Conservation (phyloP, 2,113 vertebrate genomes). For the Sorex fumeus region DNA sequence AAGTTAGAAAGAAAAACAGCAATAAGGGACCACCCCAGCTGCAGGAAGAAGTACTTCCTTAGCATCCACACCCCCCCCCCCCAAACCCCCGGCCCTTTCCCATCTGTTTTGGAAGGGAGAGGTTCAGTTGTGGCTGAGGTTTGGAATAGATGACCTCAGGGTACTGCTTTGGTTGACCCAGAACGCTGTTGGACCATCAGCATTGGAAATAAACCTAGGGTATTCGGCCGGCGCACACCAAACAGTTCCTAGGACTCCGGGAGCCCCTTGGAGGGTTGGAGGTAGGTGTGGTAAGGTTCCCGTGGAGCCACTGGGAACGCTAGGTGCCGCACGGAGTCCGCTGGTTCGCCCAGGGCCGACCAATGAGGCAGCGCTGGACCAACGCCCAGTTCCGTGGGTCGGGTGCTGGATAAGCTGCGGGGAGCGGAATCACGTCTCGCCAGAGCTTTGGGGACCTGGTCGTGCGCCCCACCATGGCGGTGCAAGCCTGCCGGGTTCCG, state of each 20-base stretch:
- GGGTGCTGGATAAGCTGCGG: fast-evolving
- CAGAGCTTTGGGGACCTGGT: fast-evolving
- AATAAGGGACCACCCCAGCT: background rate
- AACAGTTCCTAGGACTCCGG: background rate
- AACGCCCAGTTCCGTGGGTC: fast-evolving
- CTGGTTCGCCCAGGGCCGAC: slow-evolving; percentile 62
- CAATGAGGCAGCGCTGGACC: background rate
- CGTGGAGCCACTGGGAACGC: background rate
- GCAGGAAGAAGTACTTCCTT: background rate
- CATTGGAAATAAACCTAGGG: background rate
- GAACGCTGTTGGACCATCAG: background rate
- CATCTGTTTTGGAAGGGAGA: background rate
- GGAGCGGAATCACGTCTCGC: background rate
- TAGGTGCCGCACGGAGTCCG: background rate
- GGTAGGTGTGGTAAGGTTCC: background rate
- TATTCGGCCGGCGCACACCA: background rate
- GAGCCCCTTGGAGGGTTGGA: fast-evolving
- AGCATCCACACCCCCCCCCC: background rate
- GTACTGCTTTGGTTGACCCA: background rate
- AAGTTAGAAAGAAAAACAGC: no score
- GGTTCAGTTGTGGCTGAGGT: background rate
- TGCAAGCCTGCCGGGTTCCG: slow-evolving; percentile 61
- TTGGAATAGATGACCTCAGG: background rate
- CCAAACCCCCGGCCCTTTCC: background rate
- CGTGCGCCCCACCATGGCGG: slow-evolving; percentile 57